Evolutionary conservation across 2,113 vertebrate species (phyloP).

Genomic region (Neolamprologus cancellatus): DNA sequence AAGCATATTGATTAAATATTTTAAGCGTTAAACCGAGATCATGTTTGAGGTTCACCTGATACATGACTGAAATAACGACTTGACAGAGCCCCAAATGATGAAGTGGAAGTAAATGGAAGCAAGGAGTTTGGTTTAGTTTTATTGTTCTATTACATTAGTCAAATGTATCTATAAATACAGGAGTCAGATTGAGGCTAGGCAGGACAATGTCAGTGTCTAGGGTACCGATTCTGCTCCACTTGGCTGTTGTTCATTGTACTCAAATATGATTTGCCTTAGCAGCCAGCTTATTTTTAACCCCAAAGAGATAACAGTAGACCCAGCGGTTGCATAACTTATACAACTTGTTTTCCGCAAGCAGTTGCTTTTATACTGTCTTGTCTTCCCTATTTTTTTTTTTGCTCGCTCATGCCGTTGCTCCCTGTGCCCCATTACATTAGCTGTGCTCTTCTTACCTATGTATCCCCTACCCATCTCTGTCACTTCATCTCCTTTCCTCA

Average conservation of each 20-base stretch:
- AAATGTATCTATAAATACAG: not conserved
- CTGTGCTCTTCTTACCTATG: not conserved
- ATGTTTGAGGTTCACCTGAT: not conserved
- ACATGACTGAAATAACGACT: not conserved
- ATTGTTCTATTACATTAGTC: not conserved
- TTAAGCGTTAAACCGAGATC: not conserved
- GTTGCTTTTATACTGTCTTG: not conserved
- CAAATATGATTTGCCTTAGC: slow-evolving; percentile 28
- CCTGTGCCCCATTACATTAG: not conserved
- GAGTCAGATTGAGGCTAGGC: not conserved
- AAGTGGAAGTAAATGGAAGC: not conserved
- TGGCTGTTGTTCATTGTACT: slow-evolving; percentile 22
- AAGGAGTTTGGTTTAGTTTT: not conserved
- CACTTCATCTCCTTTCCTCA: slow-evolving; percentile 1
- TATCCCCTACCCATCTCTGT: not conserved
- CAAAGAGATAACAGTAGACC: not conserved
- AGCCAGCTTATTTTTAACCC: slow-evolving; percentile 46
- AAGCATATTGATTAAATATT: not conserved
- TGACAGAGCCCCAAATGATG: not conserved
- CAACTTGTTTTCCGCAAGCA: slow-evolving; percentile 22
- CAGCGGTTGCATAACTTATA: slow-evolving; percentile 34
- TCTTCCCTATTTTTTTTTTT: not conserved
- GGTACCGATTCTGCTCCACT: slow-evolving; percentile 1
- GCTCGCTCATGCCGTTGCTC: not conserved
- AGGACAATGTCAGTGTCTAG: not conserved